Evolutionary conservation across 2,888 invertebrate genomes (phyloP), one percentile per base, ranked within the genome.

Genomic region (Pollenia griseotomentosa): DNA sequence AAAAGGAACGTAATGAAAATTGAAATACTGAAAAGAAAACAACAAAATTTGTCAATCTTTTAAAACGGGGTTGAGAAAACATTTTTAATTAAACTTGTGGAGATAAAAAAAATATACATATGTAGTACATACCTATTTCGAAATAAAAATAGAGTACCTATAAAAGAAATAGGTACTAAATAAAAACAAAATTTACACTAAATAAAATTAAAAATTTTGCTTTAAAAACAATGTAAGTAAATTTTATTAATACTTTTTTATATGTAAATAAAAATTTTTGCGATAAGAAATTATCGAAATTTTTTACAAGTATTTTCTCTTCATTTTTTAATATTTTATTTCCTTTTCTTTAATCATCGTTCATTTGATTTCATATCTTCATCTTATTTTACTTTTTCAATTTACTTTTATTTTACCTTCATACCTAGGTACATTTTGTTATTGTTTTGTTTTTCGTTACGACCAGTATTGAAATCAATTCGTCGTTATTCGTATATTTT

Each of bases 401-500:
- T 59, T 68, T 74, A 65, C 48, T 73, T 70, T 66, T 59, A 81
- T 57, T 81, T 61, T 55, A 33, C 33, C 6, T 65, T 71, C 83
- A 19, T 74, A n/a, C n/a, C n/a, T n/a, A 19, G 19, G 19, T 19
- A 23, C 48, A 12, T 70, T 84, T 84, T 82, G 81, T 88, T 77
- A 78, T 85, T 77, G 66, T 53, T 80, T 82, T 61, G 63, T 78
- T 83, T 78, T 84, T 83, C 86, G 75, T 68, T 86, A 87, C 87
- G 81, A 81, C 71, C 71, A 77, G 80, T 88, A 84, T 85, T 88
- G 83, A 86, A 85, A 84, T 81, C 83, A 46, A 23, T 83, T 82
- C 81, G 70, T 77, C 40, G 81, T 84, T 79, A 73, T 85, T 89
- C 88, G 88, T 88, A 88, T 33, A 33, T 6, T 89, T 89, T 85